phyloP scores from a whole-genome alignment of 2,888 invertebrate genomes.

The Creontiades dilutus region DNA sequence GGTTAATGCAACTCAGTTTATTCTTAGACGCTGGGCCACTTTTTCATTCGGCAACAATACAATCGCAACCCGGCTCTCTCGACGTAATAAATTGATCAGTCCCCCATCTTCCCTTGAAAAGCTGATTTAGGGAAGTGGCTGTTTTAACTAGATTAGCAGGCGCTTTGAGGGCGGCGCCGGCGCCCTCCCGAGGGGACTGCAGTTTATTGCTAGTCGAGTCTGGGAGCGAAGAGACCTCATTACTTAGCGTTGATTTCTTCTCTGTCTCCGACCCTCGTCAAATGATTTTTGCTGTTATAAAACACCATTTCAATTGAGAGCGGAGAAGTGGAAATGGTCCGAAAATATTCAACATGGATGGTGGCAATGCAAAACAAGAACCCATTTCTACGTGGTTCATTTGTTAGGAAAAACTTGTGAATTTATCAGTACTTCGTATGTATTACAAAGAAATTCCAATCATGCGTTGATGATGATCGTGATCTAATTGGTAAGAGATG shows the following conservation, averaged over 20 bases:
- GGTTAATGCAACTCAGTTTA: no score
- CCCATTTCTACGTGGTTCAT: no score
- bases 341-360: no score
- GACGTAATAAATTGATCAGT: background rate
- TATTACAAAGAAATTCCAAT: no score
- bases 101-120: background rate
- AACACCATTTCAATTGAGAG: no score
- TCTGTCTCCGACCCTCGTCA: background rate
- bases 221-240: background rate
- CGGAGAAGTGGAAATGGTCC: no score
- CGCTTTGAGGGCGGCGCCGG: background rate
- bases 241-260: slow-evolving; percentile 6
- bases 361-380: no score
- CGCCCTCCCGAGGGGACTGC: background rate
- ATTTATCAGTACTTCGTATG: no score
- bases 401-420: no score
- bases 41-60: background rate
- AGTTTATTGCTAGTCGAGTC: background rate
- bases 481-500: no score
- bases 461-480: no score
- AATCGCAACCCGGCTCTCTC: background rate
- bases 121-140: slow-evolving; percentile 12
- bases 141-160: slow-evolving; percentile 31
- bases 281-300: background rate
- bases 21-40: no score